Conservation (phyloP, 2,797 vertebrate species). For the Tolypeutes matacus region DNA sequence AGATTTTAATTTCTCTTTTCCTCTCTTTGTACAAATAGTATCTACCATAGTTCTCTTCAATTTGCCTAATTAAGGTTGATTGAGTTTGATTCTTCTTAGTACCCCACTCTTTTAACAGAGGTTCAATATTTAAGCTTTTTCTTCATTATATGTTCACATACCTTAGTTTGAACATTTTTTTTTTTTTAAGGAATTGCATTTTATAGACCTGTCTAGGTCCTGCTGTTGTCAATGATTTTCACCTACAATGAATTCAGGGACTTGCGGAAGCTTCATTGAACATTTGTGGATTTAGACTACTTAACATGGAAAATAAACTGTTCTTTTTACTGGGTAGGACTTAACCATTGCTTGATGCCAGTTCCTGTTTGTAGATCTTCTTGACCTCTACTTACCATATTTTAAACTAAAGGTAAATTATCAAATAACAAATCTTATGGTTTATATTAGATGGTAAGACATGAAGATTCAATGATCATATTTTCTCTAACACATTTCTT, state of each 20-base stretch:
- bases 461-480: neutral
- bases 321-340: neutral
- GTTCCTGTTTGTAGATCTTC: neutral
- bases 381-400: neutral
- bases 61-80: neutral
- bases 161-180: neutral
- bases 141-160: neutral
- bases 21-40: too few relatives aligned
- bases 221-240: neutral
- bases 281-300: neutral
- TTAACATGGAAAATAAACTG: neutral
- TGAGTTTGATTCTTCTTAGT: neutral
- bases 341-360: neutral
- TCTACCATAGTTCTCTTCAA: neutral
- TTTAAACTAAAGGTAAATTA: slow-evolving; percentile 40
- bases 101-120: neutral
- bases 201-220: neutral
- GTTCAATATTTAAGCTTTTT: neutral
- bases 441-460: neutral
- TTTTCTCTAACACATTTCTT: slow-evolving; percentile 12
- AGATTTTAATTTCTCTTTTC: neutral
- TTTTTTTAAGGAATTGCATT: neutral
- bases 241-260: neutral
- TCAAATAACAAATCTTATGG: neutral
- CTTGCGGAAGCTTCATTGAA: neutral